Percentiles rank a stretch among this genome's conserved stretches.
These are phyloP conservation scores for Ceratosolen fusciceps DNA, from an alignment of 1,140 invertebrate species.

Conservation along the genomic window DNA sequence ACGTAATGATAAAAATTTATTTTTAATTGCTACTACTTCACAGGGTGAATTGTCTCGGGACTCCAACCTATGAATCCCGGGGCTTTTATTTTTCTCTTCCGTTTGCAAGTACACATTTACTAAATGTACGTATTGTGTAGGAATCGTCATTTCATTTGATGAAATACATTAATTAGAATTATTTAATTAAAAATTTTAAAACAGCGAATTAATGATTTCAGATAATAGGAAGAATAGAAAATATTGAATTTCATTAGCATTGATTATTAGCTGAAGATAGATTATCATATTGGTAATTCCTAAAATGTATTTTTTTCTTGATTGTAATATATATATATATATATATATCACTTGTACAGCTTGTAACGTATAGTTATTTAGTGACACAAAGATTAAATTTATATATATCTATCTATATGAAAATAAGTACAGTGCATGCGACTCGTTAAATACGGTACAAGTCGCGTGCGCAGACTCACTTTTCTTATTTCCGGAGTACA, in stretches of 20 bases:
- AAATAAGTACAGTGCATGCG: constrained; percentile 48
- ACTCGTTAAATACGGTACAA: constrained; percentile 22
- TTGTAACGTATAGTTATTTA: constrained; percentile 9
- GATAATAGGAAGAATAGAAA: neutral
- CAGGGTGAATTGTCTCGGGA: neutral
- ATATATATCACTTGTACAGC: constrained; percentile 3
- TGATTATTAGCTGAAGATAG: neutral
- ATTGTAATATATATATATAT: too few relatives aligned
- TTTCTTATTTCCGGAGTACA: constrained; percentile 36
- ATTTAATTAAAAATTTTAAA: neutral
- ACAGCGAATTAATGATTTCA: neutral
- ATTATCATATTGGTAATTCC: constrained; percentile 33
- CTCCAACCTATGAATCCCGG: neutral
- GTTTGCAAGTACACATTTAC: neutral
- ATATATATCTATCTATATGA: constrained; percentile 39
- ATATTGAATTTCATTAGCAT: neutral
- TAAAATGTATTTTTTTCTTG: constrained; percentile 44
- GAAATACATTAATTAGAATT: neutral
- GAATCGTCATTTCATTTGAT: constrained; percentile 12
- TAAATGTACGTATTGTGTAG: neutral
- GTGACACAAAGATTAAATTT: constrained; percentile 34
- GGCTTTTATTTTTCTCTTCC: neutral
- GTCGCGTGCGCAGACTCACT: constrained; percentile 24
- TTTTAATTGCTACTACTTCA: neutral
- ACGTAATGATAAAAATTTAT: constrained; percentile 34